A percentile compares a stretch with the other conserved stretches of the same genome.
Evolutionary conservation across 2,113 vertebrate genomes (phyloP).

Genomic region (Ovibos moschatus): DNA sequence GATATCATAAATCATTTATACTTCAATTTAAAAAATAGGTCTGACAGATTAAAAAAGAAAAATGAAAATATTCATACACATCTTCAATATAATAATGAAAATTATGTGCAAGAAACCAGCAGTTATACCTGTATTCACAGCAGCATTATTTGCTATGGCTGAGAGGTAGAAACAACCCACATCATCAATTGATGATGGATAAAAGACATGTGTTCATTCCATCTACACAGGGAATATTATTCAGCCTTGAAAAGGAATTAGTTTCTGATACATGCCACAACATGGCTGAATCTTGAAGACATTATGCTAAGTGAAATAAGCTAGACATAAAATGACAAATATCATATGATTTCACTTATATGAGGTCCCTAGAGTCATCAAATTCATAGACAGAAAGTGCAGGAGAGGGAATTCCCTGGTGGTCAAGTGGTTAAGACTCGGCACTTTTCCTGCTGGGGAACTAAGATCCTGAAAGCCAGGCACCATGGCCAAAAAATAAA

Average conservation of each 20-base stretch:
- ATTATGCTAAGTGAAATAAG: not conserved
- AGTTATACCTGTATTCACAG: not conserved
- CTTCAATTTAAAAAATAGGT: not conserved
- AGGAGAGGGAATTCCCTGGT: not conserved
- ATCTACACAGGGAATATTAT: not conserved
- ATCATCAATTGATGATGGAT: not conserved
- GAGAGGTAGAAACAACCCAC: not conserved
- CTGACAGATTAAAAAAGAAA: not conserved
- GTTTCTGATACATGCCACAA: not conserved
- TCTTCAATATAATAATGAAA: not conserved
- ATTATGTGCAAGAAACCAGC: not conserved
- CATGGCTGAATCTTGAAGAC: not conserved
- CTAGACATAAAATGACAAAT: not conserved
- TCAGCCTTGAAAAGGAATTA: not conserved
- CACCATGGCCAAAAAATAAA: not conserved
- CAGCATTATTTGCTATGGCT: not conserved
- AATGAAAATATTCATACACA: not conserved
- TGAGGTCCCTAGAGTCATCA: not conserved
- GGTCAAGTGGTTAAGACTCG: not conserved
- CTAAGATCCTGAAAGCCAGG: not conserved
- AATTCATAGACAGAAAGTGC: not conserved
- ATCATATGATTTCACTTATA: not conserved
- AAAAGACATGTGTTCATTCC: not conserved
- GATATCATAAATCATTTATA: not conserved
- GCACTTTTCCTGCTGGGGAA: not conserved